Evolutionary conservation across 2,888 invertebrate species (phyloP).

Genomic region (Punctoribates punctum): DNA sequence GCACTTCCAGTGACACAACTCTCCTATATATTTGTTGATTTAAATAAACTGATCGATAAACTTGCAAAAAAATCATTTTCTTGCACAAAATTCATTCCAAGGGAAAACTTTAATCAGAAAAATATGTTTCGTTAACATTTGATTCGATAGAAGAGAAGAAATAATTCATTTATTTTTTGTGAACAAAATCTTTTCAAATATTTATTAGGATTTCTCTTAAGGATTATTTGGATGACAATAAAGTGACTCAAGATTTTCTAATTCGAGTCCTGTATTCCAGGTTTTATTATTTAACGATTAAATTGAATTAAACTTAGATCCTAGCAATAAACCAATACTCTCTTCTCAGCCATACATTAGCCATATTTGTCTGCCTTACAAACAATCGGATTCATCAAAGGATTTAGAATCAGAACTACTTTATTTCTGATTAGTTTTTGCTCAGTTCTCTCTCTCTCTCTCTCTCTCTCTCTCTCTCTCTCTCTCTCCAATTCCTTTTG

Average conservation of each 20-base stretch:
- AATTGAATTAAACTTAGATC: background rate
- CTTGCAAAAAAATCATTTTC: no score
- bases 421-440: constrained; percentile 35
- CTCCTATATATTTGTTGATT: no score
- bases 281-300: constrained; percentile 1
- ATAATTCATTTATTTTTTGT: no score
- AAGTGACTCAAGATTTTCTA: background rate
- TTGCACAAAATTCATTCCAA: no score
- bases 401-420: constrained; percentile 28
- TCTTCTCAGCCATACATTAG: constrained; percentile 1
- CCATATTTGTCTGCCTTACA: constrained; percentile 16
- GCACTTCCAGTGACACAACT: no score
- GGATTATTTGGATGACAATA: no score
- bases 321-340: constrained; percentile 15
- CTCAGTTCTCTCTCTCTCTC: background rate
- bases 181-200: no score
- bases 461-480: background rate
- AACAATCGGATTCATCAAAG: constrained; percentile 38
- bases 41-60: no score
- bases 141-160: no score
- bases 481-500: background rate
- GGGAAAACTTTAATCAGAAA: no score
- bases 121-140: no score
- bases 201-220: no score
- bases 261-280: background rate